phyloP scores from a whole-genome alignment of 2,113 vertebrate genomes.

The Scartelaos histophorus region DNA sequence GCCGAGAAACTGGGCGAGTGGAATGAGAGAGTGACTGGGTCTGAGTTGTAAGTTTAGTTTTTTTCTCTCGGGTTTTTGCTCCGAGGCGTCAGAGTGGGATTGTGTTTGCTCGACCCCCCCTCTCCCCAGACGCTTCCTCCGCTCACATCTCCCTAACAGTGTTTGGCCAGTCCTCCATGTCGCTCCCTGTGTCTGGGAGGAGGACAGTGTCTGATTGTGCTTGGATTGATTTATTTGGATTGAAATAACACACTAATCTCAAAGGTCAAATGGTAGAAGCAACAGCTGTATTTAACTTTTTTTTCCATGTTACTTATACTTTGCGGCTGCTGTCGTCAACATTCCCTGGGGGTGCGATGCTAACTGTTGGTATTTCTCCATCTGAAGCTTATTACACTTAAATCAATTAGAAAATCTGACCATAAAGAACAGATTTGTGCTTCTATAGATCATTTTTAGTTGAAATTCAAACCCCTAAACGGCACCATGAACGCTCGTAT shows the following conservation, averaged over 20 bases:
- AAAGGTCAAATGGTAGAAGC: background rate
- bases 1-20: conserved; percentile 87
- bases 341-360: no score
- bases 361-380: no score
- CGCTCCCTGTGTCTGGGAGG: background rate
- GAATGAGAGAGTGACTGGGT: conserved; percentile 86
- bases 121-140: background rate
- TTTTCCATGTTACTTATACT: no score
- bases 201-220: background rate
- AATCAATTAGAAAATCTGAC: no score
- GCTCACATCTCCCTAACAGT: conserved; percentile 31
- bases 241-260: background rate
- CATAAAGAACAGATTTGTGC: no score
- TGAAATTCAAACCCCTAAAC: no score
- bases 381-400: no score
- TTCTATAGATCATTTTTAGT: no score
- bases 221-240: background rate
- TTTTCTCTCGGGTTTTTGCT: conserved; percentile 23
- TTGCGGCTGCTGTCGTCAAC: no score
- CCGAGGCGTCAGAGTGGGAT: conserved; percentile 26
- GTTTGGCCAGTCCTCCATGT: conserved; percentile 13
- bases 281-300: background rate
- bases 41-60: conserved; percentile 83
- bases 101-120: conserved; percentile 20
- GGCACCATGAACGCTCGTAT: no score